Conservation (phyloP, 1,140 invertebrate species). For the Stratiolaelaps scimitus region DNA sequence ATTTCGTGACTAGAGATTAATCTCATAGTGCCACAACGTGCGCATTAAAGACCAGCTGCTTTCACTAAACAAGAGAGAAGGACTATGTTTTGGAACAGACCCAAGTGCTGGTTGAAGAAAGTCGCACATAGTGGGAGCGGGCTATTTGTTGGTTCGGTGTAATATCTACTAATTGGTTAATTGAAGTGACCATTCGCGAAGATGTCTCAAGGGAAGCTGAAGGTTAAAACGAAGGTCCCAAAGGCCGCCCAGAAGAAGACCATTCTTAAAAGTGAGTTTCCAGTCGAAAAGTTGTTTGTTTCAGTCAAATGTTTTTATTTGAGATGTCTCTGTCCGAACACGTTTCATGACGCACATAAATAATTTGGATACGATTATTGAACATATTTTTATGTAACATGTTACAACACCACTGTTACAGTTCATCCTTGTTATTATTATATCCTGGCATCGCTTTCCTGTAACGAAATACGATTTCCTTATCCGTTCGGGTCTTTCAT, state of each 20-base stretch:
- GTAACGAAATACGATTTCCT: too few species aligned
- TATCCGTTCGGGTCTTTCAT: too few species aligned
- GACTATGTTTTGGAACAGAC: background rate
- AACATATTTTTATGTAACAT: background rate
- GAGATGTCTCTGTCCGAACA: background rate
- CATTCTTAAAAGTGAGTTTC: slow-evolving; percentile 7
- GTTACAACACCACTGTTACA: background rate
- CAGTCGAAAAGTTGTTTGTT: background rate
- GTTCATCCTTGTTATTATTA: background rate
- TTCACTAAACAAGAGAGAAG: background rate
- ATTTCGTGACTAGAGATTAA: too few species aligned
- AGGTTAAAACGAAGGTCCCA: background rate
- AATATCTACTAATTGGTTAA: background rate
- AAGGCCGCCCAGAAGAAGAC: background rate
- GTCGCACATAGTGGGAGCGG: background rate
- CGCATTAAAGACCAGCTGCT: background rate
- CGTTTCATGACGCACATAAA: background rate
- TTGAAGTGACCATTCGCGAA: background rate
- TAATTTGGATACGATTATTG: background rate
- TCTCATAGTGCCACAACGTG: background rate
- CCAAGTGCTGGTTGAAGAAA: background rate
- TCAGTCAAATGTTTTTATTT: background rate
- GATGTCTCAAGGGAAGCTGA: slow-evolving; percentile 18
- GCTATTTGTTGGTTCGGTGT: background rate
- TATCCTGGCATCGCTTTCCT: background rate